Conservation (phyloP, 2,888 invertebrate genomes). For the Sclerodermus sp. region DNA sequence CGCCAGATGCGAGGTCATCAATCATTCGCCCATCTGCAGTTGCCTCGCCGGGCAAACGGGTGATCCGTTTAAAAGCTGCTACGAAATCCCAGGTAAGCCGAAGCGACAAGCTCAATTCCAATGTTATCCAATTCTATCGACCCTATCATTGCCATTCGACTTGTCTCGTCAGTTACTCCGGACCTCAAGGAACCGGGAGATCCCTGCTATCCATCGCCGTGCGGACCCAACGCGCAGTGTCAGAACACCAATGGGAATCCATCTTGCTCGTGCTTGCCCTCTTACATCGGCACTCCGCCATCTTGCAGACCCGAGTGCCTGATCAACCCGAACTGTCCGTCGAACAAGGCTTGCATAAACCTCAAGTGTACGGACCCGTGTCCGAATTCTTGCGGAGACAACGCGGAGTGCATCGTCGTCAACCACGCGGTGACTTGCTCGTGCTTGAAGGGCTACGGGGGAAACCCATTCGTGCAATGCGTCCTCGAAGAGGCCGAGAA, state of each 20-base stretch:
- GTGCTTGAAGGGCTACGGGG: conserved; percentile 75
- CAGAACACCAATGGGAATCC: conserved; percentile 67
- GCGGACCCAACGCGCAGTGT: conserved; percentile 80
- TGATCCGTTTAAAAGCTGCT: conserved; percentile 78
- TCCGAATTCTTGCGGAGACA: conserved; percentile 77
- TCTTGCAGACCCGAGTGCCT: conserved; percentile 83
- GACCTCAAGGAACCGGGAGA: conserved; percentile 55
- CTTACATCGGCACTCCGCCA: conserved; percentile 78
- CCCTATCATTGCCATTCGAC: too few relatives aligned
- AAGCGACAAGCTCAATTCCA: too few relatives aligned
- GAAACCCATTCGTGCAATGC: conserved; percentile 83
- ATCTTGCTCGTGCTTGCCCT: conserved; percentile 75
- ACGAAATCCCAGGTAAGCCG: conserved; percentile 59
- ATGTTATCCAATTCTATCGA: too few relatives aligned
- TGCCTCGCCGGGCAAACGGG: conserved; percentile 62
- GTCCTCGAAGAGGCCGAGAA: conserved; percentile 64
- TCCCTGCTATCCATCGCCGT: conserved; percentile 78
- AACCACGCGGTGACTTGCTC: conserved; percentile 81
- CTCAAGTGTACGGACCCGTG: conserved; percentile 82
- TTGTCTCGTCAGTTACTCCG: conserved; percentile 39
- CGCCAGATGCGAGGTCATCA: conserved; percentile 62
- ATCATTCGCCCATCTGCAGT: conserved; percentile 60
- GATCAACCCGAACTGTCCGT: conserved; percentile 79
- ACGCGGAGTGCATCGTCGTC: conserved; percentile 78
- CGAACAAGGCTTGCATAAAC: conserved; percentile 77